A percentile compares a stretch with the other conserved stretches of the same genome.
phyloP scores from a whole-genome alignment of 2,797 vertebrate species.

The Sciaenops ocellatus region DNA sequence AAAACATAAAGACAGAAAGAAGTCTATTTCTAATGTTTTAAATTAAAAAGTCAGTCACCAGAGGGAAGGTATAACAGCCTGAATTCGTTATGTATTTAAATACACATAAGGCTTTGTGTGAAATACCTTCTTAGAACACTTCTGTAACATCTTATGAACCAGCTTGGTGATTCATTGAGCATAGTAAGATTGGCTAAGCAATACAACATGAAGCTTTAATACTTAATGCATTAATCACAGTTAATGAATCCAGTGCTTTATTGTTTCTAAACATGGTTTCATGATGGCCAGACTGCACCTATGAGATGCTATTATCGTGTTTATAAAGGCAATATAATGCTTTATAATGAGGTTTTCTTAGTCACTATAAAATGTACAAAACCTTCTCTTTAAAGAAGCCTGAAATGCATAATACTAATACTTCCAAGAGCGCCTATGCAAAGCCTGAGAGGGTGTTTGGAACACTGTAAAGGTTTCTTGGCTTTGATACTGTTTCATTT shows the following conservation, averaged over 20 bases:
- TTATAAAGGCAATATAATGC: conserved; percentile 59
- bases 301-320: conserved; percentile 46
- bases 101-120: conserved; percentile 51
- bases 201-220: conserved; percentile 28
- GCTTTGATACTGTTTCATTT: conserved; percentile 45
- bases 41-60: background rate
- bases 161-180: conserved; percentile 28
- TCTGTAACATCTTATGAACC: conserved; percentile 28
- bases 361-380: conserved; percentile 58
- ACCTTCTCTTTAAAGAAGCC: conserved; percentile 38
- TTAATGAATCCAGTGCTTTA: conserved; percentile 58
- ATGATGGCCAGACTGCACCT: conserved; percentile 51
- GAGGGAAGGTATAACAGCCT: conserved; percentile 16
- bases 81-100: conserved; percentile 25
- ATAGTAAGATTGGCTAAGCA: conserved; percentile 27
- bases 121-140: conserved; percentile 30
- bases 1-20: conserved; percentile 42
- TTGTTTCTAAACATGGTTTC: conserved; percentile 49
- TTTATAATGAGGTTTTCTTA: conserved; percentile 58
- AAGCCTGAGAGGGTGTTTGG: conserved; percentile 61
- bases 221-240: conserved; percentile 55
- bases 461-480: conserved; percentile 64
- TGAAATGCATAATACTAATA: conserved; percentile 54
- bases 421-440: conserved; percentile 22
- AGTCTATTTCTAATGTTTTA: background rate